Percentiles rank a stretch among this genome's conserved stretches.
Evolutionary conservation across 2,888 invertebrate species (phyloP).

Genomic region (Dascillus cervinus): DNA sequence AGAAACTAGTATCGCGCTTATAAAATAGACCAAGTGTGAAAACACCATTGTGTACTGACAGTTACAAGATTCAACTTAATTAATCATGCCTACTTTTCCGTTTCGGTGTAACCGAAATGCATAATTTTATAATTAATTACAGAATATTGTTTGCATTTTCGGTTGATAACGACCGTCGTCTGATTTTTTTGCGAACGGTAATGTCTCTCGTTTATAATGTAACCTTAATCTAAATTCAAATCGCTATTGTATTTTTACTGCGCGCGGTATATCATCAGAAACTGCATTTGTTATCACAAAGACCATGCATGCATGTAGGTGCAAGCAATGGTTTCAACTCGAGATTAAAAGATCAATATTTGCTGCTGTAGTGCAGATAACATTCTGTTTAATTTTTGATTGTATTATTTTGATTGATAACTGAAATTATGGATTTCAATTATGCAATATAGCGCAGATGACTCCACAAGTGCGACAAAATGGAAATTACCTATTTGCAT

Average conservation of each 20-base stretch:
- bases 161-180: too few relatives aligned
- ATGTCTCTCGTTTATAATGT: too few relatives aligned
- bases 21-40: constrained; percentile 19
- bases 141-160: too few relatives aligned
- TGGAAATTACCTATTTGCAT: constrained; percentile 25
- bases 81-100: constrained; percentile 18
- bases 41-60: constrained; percentile 22
- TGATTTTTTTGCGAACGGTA: too few relatives aligned
- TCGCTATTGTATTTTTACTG: too few relatives aligned
- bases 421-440: constrained; percentile 19
- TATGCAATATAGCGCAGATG: constrained; percentile 16
- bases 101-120: not conserved
- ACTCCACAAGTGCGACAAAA: constrained; percentile 16
- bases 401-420: constrained; percentile 13
- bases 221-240: too few relatives aligned
- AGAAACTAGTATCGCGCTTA: constrained; percentile 16
- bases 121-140: too few relatives aligned
- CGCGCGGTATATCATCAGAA: too few relatives aligned
- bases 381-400: constrained; percentile 3
- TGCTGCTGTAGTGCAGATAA: constrained; percentile 9
- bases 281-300: too few relatives aligned
- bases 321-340: too few relatives aligned
- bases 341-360: constrained; percentile 10
- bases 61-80: constrained; percentile 26
- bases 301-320: too few relatives aligned